Conservation (phyloP, 2,888 invertebrate genomes). For the Yponomeuta evonymella region DNA sequence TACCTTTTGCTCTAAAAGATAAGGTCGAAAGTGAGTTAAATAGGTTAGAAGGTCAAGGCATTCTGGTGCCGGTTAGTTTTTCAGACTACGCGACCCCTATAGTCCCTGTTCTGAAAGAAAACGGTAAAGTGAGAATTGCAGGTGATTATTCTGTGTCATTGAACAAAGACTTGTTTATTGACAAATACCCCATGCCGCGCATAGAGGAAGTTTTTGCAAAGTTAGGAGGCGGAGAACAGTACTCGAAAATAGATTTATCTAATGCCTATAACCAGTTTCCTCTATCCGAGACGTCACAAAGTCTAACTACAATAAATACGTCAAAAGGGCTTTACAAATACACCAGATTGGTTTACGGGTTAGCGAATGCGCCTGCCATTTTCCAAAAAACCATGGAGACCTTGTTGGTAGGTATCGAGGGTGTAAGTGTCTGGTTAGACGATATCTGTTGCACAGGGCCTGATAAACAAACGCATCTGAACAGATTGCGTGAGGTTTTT, state of each 20-base stretch:
- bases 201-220: constrained; percentile 29
- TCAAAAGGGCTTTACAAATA: background rate
- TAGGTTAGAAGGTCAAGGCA: background rate
- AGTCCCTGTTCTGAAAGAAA: constrained; percentile 25
- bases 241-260: constrained; percentile 25
- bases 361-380: constrained; percentile 10
- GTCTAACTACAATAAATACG: constrained; percentile 19
- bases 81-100: constrained; percentile 13
- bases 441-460: constrained; percentile 15
- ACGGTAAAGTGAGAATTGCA: constrained; percentile 26
- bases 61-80: background rate
- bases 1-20: constrained; percentile 30
- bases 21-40: constrained; percentile 25
- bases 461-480: background rate
- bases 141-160: constrained; percentile 28
- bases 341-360: constrained; percentile 6
- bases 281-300: constrained; percentile 19
- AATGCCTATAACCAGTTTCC: constrained; percentile 24
- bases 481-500: constrained; percentile 13
- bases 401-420: constrained; percentile 2
- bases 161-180: constrained; percentile 24
- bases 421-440: background rate
- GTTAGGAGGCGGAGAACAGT: constrained; percentile 24
- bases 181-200: constrained; percentile 27
- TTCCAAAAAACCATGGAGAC: constrained; percentile 10